Evolutionary conservation across 2,888 invertebrate genomes (phyloP).

Genomic region (Thereva nobilitata): DNA sequence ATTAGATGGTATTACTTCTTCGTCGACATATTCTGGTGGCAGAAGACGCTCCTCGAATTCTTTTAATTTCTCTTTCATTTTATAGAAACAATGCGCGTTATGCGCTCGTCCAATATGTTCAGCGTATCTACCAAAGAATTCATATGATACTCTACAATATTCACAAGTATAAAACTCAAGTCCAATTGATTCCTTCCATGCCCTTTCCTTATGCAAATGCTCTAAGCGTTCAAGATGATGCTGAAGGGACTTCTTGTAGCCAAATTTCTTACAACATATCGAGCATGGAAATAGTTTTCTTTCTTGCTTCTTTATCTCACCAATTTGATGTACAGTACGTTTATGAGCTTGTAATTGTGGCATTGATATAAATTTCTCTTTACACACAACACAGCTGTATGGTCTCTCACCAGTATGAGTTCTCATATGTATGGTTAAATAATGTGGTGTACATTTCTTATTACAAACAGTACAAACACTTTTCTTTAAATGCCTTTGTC

Average conservation of each 20-base stretch:
- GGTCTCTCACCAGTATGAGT: slow-evolving; percentile 1
- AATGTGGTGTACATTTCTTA: neutral
- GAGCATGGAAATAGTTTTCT: neutral
- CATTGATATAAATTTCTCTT: slow-evolving; percentile 7
- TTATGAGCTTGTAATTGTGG: neutral
- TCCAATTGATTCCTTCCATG: neutral
- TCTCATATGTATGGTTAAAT: neutral
- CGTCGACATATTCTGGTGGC: no score
- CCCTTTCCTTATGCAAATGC: neutral
- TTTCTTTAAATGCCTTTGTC: neutral
- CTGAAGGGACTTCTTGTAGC: neutral
- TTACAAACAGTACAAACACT: neutral
- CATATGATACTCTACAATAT: neutral
- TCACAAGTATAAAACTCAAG: neutral
- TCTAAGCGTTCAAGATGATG: neutral
- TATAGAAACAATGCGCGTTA: neutral
- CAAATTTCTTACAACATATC: neutral
- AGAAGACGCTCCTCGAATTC: slow-evolving; percentile 2
- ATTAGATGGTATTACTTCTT: no score
- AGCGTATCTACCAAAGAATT: neutral
- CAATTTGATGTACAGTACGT: neutral
- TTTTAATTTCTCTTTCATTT: slow-evolving; percentile 2
- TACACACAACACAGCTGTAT: neutral
- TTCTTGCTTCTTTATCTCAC: neutral
- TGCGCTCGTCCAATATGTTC: neutral